Evolutionary conservation across 2,888 invertebrate species (phyloP).

Genomic region (Yponomeuta plumbellus): DNA sequence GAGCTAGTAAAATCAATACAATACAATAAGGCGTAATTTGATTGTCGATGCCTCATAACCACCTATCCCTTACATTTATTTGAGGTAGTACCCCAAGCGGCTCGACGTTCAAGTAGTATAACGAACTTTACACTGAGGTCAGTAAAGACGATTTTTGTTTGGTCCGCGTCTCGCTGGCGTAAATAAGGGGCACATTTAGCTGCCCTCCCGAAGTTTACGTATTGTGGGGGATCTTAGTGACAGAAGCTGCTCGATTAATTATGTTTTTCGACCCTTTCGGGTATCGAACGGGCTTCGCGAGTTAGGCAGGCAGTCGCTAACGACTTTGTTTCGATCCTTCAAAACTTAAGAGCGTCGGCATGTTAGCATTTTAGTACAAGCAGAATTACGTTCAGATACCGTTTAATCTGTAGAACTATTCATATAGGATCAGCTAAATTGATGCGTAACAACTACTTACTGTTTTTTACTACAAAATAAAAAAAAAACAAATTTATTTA

Average conservation of each 20-base stretch:
- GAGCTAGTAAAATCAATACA: slow-evolving; percentile 25
- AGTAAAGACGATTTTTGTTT: not conserved
- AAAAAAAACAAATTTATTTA: no score
- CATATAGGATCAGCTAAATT: no score
- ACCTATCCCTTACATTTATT: slow-evolving; percentile 58
- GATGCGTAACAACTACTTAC: no score
- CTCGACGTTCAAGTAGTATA: not conserved
- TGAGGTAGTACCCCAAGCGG: slow-evolving; percentile 50
- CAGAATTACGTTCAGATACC: no score
- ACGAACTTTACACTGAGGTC: not conserved
- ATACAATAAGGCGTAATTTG: slow-evolving; percentile 39
- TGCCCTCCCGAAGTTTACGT: slow-evolving; percentile 26
- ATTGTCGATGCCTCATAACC: slow-evolving; percentile 53
- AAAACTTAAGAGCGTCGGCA: not conserved
- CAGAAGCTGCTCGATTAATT: slow-evolving; percentile 68
- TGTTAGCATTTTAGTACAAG: no score
- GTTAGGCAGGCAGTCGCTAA: not conserved
- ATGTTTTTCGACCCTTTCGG: slow-evolving; percentile 57
- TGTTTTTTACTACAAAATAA: no score
- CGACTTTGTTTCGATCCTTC: not conserved
- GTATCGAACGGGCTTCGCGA: slow-evolving; percentile 21
- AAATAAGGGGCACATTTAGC: slow-evolving; percentile 41
- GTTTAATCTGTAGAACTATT: no score
- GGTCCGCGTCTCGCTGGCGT: not conserved
- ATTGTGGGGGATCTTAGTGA: slow-evolving; percentile 35